These are phyloP conservation scores for Ypsolopha sequella DNA, from an alignment of 2,888 invertebrate species.

Conservation along the genomic window DNA sequence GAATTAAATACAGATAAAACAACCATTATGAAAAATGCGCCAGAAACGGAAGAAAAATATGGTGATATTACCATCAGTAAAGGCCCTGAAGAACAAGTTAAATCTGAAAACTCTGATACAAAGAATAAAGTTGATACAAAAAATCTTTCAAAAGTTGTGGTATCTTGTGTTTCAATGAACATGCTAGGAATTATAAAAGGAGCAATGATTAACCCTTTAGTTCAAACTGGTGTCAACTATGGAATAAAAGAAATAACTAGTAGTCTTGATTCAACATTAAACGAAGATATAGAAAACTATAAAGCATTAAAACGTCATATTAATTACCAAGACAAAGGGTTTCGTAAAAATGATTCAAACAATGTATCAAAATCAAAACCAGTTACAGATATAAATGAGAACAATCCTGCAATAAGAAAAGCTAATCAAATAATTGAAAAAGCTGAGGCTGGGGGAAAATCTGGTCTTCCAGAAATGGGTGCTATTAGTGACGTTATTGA, in stretches of 20 bases:
- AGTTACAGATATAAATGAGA: background rate
- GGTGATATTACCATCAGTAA: background rate
- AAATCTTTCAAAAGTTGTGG: slow-evolving; percentile 4
- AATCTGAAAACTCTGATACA: background rate
- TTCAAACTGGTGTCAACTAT: slow-evolving; percentile 9
- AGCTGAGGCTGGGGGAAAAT: background rate
- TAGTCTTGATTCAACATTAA: no score
- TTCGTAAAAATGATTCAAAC: background rate
- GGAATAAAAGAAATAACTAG: slow-evolving; percentile 6
- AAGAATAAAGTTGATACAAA: background rate
- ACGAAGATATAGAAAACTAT: no score
- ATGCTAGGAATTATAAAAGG: slow-evolving; percentile 10
- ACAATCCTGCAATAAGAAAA: background rate
- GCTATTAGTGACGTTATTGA: slow-evolving; percentile 7
- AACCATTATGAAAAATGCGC: background rate
- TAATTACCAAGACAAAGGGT: no score
- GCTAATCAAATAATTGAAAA: slow-evolving; percentile 5
- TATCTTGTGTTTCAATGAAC: background rate
- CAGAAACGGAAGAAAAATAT: background rate
- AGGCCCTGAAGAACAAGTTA: background rate
- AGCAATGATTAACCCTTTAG: slow-evolving; percentile 6
- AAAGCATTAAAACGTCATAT: no score
- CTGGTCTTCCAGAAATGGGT: slow-evolving; percentile 7
- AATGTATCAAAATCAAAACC: background rate
- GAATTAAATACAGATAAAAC: no score